These are phyloP conservation scores for Callocephalon fimbriatum DNA, from an alignment of 2,113 vertebrate species.

Conservation along the genomic window DNA sequence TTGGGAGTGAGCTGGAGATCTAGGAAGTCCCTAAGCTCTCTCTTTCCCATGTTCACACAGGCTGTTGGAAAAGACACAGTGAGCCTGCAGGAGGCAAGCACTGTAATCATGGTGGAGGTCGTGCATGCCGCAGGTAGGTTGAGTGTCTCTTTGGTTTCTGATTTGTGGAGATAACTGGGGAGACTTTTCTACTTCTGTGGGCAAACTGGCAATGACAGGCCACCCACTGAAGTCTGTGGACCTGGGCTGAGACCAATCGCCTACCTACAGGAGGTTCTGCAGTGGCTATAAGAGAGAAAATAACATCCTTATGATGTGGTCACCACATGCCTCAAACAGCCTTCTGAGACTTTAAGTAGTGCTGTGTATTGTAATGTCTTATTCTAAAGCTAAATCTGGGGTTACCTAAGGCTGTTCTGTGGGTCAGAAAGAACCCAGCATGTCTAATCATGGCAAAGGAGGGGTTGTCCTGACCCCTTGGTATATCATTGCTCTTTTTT, in stretches of 20 bases:
- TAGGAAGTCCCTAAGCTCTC: neutral
- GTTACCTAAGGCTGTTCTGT: neutral
- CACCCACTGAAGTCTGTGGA: neutral
- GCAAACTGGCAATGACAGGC: neutral
- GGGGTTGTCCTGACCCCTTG: neutral
- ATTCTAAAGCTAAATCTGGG: neutral
- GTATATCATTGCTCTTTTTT: neutral
- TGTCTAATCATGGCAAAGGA: neutral
- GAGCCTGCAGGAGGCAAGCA: constrained; percentile 46
- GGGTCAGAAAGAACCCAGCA: neutral
- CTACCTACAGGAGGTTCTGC: neutral
- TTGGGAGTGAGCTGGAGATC: neutral
- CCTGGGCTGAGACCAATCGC: neutral
- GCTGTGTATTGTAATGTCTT: neutral
- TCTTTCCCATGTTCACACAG: constrained; percentile 3
- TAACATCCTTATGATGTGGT: neutral
- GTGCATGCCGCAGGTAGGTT: constrained; percentile 4
- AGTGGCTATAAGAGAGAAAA: neutral
- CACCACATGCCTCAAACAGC: neutral
- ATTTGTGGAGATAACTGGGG: neutral
- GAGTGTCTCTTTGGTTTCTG: neutral
- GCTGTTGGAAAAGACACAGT: constrained; percentile 21
- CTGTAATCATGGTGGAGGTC: constrained; percentile 27
- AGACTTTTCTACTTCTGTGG: neutral
- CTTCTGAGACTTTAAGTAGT: neutral